Evolutionary conservation across 2,113 vertebrate genomes (phyloP), one percentile per base, ranked within the genome.

Genomic region (Tricholaema leucomelas): DNA sequence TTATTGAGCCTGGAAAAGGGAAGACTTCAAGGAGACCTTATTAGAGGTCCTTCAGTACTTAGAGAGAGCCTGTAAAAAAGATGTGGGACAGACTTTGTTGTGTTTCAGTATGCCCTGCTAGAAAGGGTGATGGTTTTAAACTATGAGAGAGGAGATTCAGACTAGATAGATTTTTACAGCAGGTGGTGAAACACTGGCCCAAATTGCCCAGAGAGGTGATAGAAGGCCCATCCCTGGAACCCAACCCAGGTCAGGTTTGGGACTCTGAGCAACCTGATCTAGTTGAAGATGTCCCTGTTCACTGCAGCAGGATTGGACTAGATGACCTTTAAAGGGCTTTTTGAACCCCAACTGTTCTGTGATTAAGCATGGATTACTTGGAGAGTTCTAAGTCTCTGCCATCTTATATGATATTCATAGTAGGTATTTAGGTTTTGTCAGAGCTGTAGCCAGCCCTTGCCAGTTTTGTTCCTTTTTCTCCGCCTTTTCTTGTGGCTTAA

Each of bases 351-450:
- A 31, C 16, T 28, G 14, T 64, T 63, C 36, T 42, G 38, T 42
- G 38, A 42, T 42, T 30, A 65, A 42, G 31, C 31, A 21, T 1
- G 1, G 23, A 4, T 13, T 54, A 27, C 23, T 24, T 27, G 36
- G 15, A 50, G 36, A 36, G 9, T 46, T 17, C 11, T 12, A n/a
- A 10, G 30, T 78, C 84, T 56, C 6, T 15, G 8, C n/a, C 30
- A 1, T 24, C 9, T 85, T 28, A 5, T 30, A 5, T 0, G 0
- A 5, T 76, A 23, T 2, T 1, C 7, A 6, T 44, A 82, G 58
- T 72, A 15, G 13, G 15, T 42, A 48, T 42, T 81, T 65, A 27
- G 24, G 35, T 12, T 71, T 90, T 83, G 10, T 33, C 28, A 58
- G 44, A 50, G 15, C 23, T 46, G 30, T 54, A 30, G 17, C 8